phyloP scores from a whole-genome alignment of 2,888 invertebrate species.

The Bombylius major region DNA sequence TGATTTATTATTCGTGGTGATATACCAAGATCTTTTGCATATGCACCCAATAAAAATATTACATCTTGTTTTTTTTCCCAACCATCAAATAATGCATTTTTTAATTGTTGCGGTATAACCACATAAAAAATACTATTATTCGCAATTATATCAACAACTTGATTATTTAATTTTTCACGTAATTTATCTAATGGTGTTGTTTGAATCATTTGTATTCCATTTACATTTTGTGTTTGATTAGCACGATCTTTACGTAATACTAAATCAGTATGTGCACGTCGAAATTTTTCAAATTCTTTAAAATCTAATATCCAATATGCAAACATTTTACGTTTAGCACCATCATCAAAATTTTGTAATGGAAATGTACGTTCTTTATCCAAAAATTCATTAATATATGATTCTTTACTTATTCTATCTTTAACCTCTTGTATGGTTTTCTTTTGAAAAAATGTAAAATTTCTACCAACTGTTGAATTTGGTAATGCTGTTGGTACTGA shows the following conservation, averaged over 20 bases:
- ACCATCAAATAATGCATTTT: constrained; percentile 27
- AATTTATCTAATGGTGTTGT: constrained; percentile 22
- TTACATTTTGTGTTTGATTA: constrained; percentile 15
- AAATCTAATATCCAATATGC: constrained; percentile 33
- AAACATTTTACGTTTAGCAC: constrained; percentile 29
- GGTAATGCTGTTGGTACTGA: constrained; percentile 35
- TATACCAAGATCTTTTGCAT: constrained; percentile 29
- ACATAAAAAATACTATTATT: constrained; percentile 29
- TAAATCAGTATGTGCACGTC: constrained; percentile 24
- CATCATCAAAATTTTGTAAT: constrained; percentile 24
- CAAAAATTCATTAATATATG: constrained; percentile 25
- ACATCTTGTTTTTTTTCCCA: constrained; percentile 30
- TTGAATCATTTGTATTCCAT: constrained; percentile 26
- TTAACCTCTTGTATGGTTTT: constrained; percentile 25
- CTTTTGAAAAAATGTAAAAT: constrained; percentile 40
- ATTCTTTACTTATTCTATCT: constrained; percentile 22
- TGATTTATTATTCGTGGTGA: constrained; percentile 28
- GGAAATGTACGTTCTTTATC: constrained; percentile 11
- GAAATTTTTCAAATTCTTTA: constrained; percentile 26
- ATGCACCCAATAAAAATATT: constrained; percentile 28
- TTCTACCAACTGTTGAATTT: constrained; percentile 42
- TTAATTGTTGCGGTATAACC: constrained; percentile 31
- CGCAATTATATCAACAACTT: constrained; percentile 11
- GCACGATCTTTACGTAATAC: constrained; percentile 15
- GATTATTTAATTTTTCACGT: constrained; percentile 22